Evolutionary conservation across 1,140 invertebrate genomes (phyloP), one percentile per base, ranked within the genome.

Genomic region (Drosophila kohkoa): DNA sequence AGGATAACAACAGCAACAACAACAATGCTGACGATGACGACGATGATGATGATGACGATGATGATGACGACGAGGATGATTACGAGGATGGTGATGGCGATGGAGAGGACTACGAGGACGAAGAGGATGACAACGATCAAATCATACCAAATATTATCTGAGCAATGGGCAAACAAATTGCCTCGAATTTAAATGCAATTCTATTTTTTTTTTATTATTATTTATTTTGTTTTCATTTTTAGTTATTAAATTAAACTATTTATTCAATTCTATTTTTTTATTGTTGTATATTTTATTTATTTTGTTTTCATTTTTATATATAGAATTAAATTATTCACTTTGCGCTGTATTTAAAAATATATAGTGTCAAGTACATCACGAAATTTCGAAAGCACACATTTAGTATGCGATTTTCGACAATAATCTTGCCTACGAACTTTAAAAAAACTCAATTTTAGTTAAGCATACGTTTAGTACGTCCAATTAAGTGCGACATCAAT

Each of bases 91-190:
- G 79, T 0, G 80, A 90, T 0, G 77, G 65, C 11, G 75, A 70
- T 1, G 70, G 54, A 5, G 64, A 59, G 4, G 63, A 74, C 4
- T 67, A 75, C 13, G 60, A 80, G 35, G 70, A 66, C 8, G 65
- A 88, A 51, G 78, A 83, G 77, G 85, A 88, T 52, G 85, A 89
- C 66, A 89, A 72, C 46, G 85, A 89, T 79, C 86, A 89, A 85
- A 62, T 89, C n/a, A 85, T 89, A 89, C 85, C 85, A 89, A 89
- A 89, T 89, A 89, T 89, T 64, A 83, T 88, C 54, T 87, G 65
- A 79, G 51, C 64, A 72, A 46, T 45, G 10, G 11, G 20, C 58
- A 48, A 28, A 63, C 59, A 49, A 77, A 67, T 67, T 58, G 54
- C 20, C 10, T 5, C 15, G 3, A 69, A 66, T 70, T 67, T 46